A percentile compares a stretch with the other conserved stretches of the same genome.
Conservation (phyloP, 2,888 invertebrate species). For the Dynastes maya region DNA sequence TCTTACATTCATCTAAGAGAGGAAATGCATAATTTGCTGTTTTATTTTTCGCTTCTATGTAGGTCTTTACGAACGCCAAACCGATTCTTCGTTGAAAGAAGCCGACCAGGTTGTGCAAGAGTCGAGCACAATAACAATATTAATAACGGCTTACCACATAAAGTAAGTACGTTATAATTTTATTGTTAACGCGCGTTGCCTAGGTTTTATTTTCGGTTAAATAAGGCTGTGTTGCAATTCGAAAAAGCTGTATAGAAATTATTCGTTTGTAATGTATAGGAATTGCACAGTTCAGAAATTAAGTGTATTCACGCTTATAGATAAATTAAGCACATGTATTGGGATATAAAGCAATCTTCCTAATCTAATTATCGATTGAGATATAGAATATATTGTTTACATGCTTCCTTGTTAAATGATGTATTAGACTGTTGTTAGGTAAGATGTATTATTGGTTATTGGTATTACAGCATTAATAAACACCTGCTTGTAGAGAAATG, state of each 20-base stretch:
- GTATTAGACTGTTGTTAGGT: too few species aligned
- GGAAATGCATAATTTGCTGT: conserved; percentile 32
- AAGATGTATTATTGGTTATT: too few species aligned
- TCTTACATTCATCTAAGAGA: conserved; percentile 11
- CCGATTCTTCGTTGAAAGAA: conserved; percentile 23
- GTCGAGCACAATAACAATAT: conserved; percentile 4
- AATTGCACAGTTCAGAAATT: conserved; percentile 6
- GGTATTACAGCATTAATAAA: too few species aligned
- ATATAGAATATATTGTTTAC: background rate
- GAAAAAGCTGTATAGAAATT: conserved; percentile 10
- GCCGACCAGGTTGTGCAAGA: conserved; percentile 20
- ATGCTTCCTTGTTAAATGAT: too few species aligned
- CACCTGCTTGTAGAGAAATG: too few species aligned
- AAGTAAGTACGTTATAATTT: conserved; percentile 13
- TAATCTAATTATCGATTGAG: background rate
- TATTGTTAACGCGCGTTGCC: conserved; percentile 7
- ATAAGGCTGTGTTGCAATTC: conserved; percentile 12
- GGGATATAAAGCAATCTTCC: background rate
- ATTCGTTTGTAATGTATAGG: background rate
- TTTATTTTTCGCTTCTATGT: conserved; percentile 20
- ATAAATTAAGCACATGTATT: background rate
- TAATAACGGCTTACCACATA: conserved; percentile 28
- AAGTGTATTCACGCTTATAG: background rate
- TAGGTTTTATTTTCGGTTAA: conserved; percentile 1
- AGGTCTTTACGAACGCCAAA: conserved; percentile 4